These are phyloP conservation scores for Eupithecia vulgata DNA, from an alignment of 2,888 invertebrate genomes.

Conservation along the genomic window DNA sequence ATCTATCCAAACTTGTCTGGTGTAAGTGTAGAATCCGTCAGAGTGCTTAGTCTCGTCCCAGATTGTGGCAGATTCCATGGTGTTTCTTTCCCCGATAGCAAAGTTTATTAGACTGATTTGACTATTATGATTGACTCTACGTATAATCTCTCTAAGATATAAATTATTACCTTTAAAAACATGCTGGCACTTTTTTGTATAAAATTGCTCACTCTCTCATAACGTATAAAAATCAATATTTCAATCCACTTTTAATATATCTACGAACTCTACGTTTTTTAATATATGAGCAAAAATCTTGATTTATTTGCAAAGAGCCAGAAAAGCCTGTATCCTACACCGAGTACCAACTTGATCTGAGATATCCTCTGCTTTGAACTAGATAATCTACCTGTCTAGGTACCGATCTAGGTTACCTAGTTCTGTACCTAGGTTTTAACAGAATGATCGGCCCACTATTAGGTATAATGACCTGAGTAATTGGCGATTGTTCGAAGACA, in stretches of 20 bases:
- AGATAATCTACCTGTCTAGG: not conserved
- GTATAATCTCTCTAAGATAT: too few species aligned
- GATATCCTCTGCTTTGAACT: not conserved
- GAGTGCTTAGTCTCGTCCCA: too few species aligned
- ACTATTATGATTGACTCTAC: too few species aligned
- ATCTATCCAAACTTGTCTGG: too few species aligned
- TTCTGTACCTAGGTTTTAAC: not conserved
- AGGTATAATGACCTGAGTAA: not conserved
- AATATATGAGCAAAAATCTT: not conserved
- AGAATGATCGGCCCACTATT: not conserved
- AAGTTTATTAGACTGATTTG: too few species aligned
- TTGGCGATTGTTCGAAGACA: not conserved
- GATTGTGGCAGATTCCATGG: too few species aligned
- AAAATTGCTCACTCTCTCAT: not conserved
- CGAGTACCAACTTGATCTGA: not conserved
- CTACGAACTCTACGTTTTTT: not conserved
- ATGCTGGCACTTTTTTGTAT: not conserved
- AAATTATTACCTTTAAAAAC: not conserved
- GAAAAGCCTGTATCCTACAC: not conserved
- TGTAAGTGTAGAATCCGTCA: too few species aligned
- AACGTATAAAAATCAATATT: not conserved
- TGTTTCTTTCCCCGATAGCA: too few species aligned
- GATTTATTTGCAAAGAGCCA: not conserved
- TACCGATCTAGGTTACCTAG: not conserved
- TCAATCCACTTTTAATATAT: not conserved